Conservation (phyloP, 2,888 invertebrate genomes). For the Dynastes hyllus region DNA sequence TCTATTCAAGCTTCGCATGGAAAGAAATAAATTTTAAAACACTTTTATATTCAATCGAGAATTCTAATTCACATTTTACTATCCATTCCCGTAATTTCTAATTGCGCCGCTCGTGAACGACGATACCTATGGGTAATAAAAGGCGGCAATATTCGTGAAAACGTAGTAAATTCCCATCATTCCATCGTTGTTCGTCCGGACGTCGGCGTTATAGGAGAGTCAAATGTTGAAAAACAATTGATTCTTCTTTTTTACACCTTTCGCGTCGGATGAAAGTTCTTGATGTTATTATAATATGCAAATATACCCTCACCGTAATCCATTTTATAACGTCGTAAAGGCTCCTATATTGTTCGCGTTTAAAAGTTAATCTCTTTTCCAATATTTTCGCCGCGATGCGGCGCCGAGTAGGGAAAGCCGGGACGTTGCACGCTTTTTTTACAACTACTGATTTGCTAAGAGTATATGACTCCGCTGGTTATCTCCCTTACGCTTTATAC, state of each 20-base stretch:
- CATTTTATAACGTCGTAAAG: conserved; percentile 16
- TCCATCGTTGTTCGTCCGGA: too few species aligned
- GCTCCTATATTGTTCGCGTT: conserved; percentile 23
- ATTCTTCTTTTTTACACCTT: conserved; percentile 10
- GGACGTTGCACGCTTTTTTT: too few species aligned
- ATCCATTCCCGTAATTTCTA: too few species aligned
- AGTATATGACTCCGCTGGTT: too few species aligned
- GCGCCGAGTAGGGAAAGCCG: too few species aligned
- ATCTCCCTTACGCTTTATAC: too few species aligned
- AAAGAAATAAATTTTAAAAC: too few species aligned
- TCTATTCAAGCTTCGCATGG: too few species aligned
- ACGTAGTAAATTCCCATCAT: conserved; percentile 6
- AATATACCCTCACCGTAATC: conserved; percentile 5
- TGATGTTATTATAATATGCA: conserved; percentile 27
- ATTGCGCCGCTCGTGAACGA: not conserved
- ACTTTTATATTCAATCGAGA: too few species aligned
- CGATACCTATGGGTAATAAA: conserved; percentile 11
- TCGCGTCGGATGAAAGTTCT: conserved; percentile 5
- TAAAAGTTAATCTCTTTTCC: conserved; percentile 23
- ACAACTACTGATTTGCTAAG: too few species aligned
- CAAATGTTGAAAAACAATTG: conserved; percentile 8
- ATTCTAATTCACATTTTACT: too few species aligned
- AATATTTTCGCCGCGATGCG: not conserved
- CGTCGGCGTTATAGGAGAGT: not conserved
- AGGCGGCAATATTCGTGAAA: conserved; percentile 3